Evolutionary conservation across 2,888 invertebrate species (phyloP).

Genomic region (Cheilosia variabilis): DNA sequence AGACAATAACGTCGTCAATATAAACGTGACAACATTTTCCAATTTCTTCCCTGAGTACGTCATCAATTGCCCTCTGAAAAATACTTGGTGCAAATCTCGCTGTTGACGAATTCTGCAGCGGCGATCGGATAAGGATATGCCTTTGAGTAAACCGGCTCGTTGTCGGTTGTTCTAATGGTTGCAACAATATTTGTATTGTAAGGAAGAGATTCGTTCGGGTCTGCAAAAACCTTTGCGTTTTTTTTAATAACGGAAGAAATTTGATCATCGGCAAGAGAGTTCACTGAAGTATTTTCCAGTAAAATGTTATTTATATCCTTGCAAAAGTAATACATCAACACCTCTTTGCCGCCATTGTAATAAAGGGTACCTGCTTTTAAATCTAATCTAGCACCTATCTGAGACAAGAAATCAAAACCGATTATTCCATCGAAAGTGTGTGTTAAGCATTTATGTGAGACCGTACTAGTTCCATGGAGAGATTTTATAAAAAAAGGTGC

Average conservation of each 20-base stretch:
- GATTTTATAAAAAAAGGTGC: too few species aligned
- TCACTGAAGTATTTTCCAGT: too few species aligned
- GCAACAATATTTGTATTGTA: background rate
- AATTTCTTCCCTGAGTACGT: background rate
- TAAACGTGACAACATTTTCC: background rate
- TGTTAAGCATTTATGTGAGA: too few species aligned
- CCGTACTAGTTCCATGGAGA: too few species aligned
- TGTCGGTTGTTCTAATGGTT: background rate
- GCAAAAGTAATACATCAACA: too few species aligned
- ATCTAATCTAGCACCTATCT: slow-evolving; percentile 5
- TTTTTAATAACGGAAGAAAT: background rate
- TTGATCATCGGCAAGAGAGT: background rate
- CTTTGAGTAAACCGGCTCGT: background rate
- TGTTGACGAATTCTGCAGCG: too few species aligned
- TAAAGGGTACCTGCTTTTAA: background rate
- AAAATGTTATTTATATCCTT: too few species aligned
- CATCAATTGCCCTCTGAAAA: background rate
- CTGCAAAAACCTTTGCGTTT: background rate
- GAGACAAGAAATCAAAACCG: slow-evolving; percentile 7
- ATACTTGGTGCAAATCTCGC: background rate
- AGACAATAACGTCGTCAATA: background rate
- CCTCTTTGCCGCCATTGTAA: too few species aligned
- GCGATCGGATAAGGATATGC: background rate
- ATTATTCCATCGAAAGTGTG: background rate
- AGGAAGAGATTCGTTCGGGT: background rate